Evolutionary conservation across 2,113 vertebrate species (phyloP), one percentile per base, ranked within the genome.

Genomic region (Petrocephalus microphthalmus): DNA sequence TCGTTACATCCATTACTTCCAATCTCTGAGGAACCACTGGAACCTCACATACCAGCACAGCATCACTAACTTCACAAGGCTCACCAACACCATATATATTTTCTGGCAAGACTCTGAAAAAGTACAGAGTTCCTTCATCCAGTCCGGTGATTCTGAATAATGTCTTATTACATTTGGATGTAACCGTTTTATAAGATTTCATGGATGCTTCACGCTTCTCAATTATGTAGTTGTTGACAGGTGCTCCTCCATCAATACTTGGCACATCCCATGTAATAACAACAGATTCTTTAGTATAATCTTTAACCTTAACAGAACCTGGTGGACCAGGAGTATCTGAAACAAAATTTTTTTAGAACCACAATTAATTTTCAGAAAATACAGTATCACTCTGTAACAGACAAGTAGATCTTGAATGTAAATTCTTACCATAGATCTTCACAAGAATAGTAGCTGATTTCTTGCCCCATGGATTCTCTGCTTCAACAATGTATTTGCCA

Each of bases 201-300:
- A 99, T 98, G 89, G 95, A 95, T 88, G 98, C 98, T 92, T 99
- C 98, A 87, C 98, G 98, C 90, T 98, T 98, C 93, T 99, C 98
- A 87, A 99, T 92, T 3, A 99, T 98, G 45, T 99, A 99, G 91
- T 99, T 99, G 91, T 94, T 99, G 90, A 99, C 96, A 37, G 96
- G 98, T 45, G 98, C 98, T 10, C 98, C 98, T 33, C 98, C 98
- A 0, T 99, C 98, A 86, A 97, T 95, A 88, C 92, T 94, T 42
- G 98, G 98, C 78, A 98, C 97, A 89, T 99, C 98, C 98, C 98
- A 99, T 88, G 97, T 99, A 92, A 99, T 97, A 42, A 98, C 97
- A 88, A 97, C 98, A 84, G 98, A 99, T 91, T 99, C 98, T 93
- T 95, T 98, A 85, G 98, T 98, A 88, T 96, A 97, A 93, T 99